Conservation (phyloP, 53 echinoderm and acorn worm genomes). For the Hippasteria phrygiana region DNA sequence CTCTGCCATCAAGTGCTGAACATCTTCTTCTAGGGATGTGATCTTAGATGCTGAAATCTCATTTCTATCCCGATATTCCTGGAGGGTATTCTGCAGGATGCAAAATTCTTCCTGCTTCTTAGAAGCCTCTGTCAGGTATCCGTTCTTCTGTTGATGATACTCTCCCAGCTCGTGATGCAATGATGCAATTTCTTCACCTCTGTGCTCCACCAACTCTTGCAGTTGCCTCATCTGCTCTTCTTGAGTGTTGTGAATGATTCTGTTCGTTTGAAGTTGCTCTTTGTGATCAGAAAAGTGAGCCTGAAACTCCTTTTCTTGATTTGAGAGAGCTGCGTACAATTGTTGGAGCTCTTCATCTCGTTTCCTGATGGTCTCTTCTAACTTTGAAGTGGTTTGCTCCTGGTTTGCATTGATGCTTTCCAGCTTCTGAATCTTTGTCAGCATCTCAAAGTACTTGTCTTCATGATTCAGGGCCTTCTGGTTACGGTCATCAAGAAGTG, state of each 20-base stretch:
- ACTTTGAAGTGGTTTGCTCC: not conserved
- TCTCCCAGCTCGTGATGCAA: slow-evolving; percentile 29
- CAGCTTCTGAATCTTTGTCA: slow-evolving; percentile 26
- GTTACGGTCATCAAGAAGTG: slow-evolving; percentile 40
- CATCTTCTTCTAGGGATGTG: not conserved
- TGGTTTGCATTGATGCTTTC: not conserved
- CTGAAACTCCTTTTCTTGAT: slow-evolving; percentile 10
- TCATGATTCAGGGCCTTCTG: slow-evolving; percentile 13
- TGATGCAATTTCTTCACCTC: not conserved
- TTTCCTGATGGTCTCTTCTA: slow-evolving; percentile 7
- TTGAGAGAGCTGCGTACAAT: slow-evolving; percentile 1
- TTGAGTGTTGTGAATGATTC: not conserved
- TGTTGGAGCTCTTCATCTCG: slow-evolving; percentile 34
- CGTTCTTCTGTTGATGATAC: not conserved
- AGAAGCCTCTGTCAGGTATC: not conserved
- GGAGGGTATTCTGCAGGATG: not conserved
- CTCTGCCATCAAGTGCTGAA: not conserved
- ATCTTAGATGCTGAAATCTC: not conserved
- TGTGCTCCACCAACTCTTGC: not conserved
- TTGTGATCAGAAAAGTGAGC: not conserved
- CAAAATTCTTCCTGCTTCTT: not conserved
- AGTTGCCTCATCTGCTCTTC: slow-evolving; percentile 29
- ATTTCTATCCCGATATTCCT: not conserved
- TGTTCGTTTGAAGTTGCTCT: not conserved
- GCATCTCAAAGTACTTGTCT: slow-evolving; percentile 27